A percentile compares a stretch with the other conserved stretches of the same genome.
Conservation (phyloP, 2,113 vertebrate species). For the Alces alces region DNA sequence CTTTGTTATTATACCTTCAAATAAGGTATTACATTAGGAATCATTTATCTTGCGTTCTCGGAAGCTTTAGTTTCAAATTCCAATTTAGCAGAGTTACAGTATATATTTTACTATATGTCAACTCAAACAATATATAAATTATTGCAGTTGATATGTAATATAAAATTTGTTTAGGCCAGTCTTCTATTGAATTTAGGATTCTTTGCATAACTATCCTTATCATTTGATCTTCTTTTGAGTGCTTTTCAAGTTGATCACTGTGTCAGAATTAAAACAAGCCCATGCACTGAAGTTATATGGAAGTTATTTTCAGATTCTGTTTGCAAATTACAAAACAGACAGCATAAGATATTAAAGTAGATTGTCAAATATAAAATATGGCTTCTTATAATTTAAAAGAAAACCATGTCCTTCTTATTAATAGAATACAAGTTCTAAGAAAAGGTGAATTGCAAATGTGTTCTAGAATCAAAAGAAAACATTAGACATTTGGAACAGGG, state of each 20-base stretch:
- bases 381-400: conserved; percentile 2
- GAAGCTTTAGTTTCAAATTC: background rate
- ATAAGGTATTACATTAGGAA: background rate
- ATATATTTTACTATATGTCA: background rate
- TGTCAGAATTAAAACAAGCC: background rate
- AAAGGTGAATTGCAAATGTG: conserved; percentile 37
- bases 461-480: conserved; percentile 32
- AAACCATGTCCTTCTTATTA: conserved; percentile 7
- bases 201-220: background rate
- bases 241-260: background rate
- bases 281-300: background rate
- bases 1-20: background rate
- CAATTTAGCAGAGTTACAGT: background rate
- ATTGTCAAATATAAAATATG: background rate
- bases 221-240: background rate
- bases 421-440: conserved; percentile 1
- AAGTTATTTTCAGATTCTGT: background rate
- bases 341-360: background rate
- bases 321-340: background rate
- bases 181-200: background rate
- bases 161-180: background rate
- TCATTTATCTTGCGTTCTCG: background rate
- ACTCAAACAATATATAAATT: background rate
- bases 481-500: background rate
- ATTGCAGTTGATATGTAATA: background rate